phyloP scores from a whole-genome alignment of 2,888 invertebrate species.

The Pseudococcus jackbeardsleyi region DNA sequence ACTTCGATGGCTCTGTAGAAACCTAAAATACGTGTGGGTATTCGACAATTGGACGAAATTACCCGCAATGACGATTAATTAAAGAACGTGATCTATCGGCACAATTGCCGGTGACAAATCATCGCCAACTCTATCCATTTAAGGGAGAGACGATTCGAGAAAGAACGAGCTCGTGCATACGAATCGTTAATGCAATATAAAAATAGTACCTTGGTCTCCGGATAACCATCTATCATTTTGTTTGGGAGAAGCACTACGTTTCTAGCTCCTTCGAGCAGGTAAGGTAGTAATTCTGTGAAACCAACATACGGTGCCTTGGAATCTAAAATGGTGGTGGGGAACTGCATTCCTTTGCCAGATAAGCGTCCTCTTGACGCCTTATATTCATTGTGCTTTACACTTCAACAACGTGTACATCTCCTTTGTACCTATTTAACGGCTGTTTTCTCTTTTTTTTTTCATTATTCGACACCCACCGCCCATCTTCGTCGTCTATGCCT shows the following conservation, averaged over 20 bases:
- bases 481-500: neutral
- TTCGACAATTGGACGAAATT: conserved; percentile 1
- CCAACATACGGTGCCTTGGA: neutral
- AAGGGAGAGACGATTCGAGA: neutral
- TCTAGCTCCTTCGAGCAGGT: neutral
- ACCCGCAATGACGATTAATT: conserved; percentile 1
- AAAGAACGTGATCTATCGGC: neutral
- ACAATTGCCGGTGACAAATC: neutral
- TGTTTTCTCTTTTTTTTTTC: conserved; percentile 15
- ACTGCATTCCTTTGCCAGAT: conserved; percentile 34
- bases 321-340: neutral
- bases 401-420: conserved; percentile 31
- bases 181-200: neutral
- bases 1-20: neutral
- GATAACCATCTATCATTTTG: neutral
- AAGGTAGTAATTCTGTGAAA: neutral
- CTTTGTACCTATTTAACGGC: conserved; percentile 35
- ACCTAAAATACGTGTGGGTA: neutral
- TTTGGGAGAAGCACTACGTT: neutral
- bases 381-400: conserved; percentile 38
- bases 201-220: neutral
- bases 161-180: neutral
- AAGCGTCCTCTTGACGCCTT: conserved; percentile 48
- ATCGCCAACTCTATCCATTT: conserved; percentile 1
- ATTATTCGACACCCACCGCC: neutral